Percentiles rank a stretch among this genome's conserved stretches.
phyloP scores from a whole-genome alignment of 2,888 invertebrate genomes.

The Phlogophora meticulosa region DNA sequence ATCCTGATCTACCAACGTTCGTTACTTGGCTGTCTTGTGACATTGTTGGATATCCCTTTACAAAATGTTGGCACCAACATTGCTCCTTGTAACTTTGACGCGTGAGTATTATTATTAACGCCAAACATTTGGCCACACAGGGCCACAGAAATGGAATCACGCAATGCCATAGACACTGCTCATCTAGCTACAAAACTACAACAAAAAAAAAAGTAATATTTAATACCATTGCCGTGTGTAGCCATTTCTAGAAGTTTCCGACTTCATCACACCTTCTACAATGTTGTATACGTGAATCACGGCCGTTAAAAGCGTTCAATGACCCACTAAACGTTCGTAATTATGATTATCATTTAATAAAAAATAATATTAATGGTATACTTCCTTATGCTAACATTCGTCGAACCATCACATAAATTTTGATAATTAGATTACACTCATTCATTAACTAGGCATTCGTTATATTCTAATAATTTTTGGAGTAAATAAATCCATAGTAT shows the following conservation, averaged over 20 bases:
- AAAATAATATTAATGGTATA: conserved; percentile 82
- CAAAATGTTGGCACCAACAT: conserved; percentile 26
- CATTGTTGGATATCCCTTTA: conserved; percentile 1
- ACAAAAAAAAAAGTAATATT: conserved; percentile 34
- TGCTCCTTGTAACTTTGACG: conserved; percentile 1
- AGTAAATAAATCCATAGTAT: conserved; percentile 84
- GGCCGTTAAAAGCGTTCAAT: conserved; percentile 44
- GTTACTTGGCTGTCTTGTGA: background rate
- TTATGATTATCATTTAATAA: conserved; percentile 69
- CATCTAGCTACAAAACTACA: conserved; percentile 50
- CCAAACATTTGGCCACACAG: conserved; percentile 19
- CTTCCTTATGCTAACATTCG: conserved; percentile 75
- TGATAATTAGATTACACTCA: conserved; percentile 70
- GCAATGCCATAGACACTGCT: conserved; percentile 34
- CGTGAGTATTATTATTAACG: conserved; percentile 44
- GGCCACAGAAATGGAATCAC: conserved; percentile 36
- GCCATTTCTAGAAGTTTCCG: conserved; percentile 23
- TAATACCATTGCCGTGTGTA: conserved; percentile 27
- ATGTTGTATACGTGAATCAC: conserved; percentile 38
- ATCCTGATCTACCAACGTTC: conserved; percentile 6
- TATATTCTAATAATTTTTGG: conserved; percentile 81
- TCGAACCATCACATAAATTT: conserved; percentile 68
- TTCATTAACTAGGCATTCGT: conserved; percentile 68
- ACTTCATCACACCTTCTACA: conserved; percentile 18
- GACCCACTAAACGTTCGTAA: conserved; percentile 49